Percentiles rank a stretch among this genome's conserved stretches.
These are phyloP conservation scores for Tetramorium alpestre DNA, from an alignment of 1,140 invertebrate genomes.

Conservation along the genomic window DNA sequence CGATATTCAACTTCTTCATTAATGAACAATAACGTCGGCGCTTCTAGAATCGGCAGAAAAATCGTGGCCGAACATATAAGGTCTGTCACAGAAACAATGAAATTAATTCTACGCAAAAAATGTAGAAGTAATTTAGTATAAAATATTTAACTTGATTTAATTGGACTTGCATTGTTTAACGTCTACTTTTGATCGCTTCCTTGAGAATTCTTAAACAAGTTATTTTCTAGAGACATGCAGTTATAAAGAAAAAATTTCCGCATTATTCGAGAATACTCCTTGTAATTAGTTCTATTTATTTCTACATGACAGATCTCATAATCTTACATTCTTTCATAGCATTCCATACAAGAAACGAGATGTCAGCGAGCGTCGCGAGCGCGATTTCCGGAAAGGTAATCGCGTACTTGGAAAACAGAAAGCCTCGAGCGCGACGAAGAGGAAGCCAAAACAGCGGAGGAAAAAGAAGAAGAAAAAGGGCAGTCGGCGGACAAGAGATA, in stretches of 20 bases:
- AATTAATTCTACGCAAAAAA: background rate
- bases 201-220: background rate
- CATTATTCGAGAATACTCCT: background rate
- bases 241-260: background rate
- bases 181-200: background rate
- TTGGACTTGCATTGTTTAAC: background rate
- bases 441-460: slow-evolving; percentile 55
- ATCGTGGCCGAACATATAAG: background rate
- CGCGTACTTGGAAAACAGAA: slow-evolving; percentile 33
- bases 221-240: background rate
- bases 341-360: background rate
- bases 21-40: background rate
- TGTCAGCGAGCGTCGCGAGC: background rate
- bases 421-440: slow-evolving; percentile 20
- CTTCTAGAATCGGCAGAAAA: background rate
- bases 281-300: slow-evolving; percentile 23
- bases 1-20: slow-evolving; percentile 17
- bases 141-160: background rate
- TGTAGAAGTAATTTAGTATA: background rate
- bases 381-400: slow-evolving; percentile 30
- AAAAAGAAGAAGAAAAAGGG: slow-evolving; percentile 54
- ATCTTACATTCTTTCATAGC: slow-evolving; percentile 29
- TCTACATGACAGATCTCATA: slow-evolving; percentile 14
- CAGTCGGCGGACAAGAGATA: slow-evolving; percentile 40
- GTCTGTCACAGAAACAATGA: background rate